These are phyloP conservation scores for Salmo trutta DNA, from an alignment of 2,797 vertebrate species.

Conservation along the genomic window DNA sequence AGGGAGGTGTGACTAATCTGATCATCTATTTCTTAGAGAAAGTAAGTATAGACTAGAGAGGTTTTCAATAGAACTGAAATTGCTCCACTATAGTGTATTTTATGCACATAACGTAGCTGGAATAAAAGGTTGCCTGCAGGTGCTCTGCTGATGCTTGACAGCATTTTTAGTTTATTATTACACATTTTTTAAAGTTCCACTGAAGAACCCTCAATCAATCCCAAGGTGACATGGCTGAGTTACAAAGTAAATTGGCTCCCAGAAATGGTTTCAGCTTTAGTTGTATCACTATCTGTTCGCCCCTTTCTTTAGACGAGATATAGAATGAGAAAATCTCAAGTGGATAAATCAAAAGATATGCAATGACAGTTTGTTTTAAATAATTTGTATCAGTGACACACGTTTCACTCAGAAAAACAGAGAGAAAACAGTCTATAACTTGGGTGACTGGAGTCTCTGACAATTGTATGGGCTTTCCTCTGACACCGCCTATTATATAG, in stretches of 20 bases:
- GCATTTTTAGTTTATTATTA: background rate
- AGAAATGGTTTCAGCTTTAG: background rate
- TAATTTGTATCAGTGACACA: background rate
- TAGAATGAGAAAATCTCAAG: background rate
- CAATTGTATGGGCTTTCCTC: too few species aligned
- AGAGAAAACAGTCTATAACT: too few species aligned
- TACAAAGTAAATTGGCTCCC: background rate
- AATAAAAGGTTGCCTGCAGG: background rate
- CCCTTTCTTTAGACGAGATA: background rate
- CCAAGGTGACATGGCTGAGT: background rate
- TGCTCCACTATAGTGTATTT: background rate
- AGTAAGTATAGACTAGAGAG: background rate
- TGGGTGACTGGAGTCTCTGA: too few species aligned
- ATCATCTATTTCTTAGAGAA: background rate
- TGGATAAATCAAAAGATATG: background rate
- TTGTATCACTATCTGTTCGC: background rate
- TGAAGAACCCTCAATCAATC: slow-evolving; percentile 1
- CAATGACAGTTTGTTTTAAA: background rate
- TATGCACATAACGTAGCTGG: background rate
- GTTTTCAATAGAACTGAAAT: background rate
- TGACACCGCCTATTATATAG: too few species aligned
- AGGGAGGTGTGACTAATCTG: background rate
- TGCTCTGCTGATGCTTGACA: background rate
- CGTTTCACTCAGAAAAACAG: background rate
- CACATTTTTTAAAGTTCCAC: background rate